These are phyloP conservation scores for Sebastes minor DNA, from an alignment of 2,797 vertebrate species.

Conservation along the genomic window DNA sequence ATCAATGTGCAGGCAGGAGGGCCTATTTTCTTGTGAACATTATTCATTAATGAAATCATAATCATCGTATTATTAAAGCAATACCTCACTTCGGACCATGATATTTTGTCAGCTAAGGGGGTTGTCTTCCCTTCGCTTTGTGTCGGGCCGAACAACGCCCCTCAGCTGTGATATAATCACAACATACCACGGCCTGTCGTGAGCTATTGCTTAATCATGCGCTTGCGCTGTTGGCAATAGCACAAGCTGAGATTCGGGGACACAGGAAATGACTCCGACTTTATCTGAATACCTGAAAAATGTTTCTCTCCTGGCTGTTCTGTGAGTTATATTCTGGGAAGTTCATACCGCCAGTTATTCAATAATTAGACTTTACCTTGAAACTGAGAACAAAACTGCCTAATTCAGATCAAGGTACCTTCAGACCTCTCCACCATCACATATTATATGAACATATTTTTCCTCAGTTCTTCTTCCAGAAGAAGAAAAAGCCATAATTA, in stretches of 20 bases:
- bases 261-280: constrained; percentile 1
- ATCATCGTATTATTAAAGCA: too few relatives aligned
- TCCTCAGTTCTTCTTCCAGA: constrained; percentile 49
- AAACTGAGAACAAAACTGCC: constrained; percentile 43
- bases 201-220: too few relatives aligned
- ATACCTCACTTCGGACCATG: too few relatives aligned
- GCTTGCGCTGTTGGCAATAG: background rate
- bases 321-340: constrained; percentile 1
- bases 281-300: constrained; percentile 1
- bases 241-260: background rate
- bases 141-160: too few relatives aligned
- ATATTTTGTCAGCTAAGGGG: too few relatives aligned
- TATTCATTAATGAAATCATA: too few relatives aligned
- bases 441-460: constrained; percentile 37
- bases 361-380: constrained; percentile 28
- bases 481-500: constrained; percentile 66
- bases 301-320: constrained; percentile 4
- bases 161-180: too few relatives aligned
- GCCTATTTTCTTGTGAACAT: too few relatives aligned
- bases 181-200: too few relatives aligned
- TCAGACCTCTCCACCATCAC: constrained; percentile 22
- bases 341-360: constrained; percentile 1
- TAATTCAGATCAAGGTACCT: constrained; percentile 24
- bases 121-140: too few relatives aligned
- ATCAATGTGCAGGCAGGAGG: too few relatives aligned